Percentiles rank a stretch among this genome's conserved stretches.
Evolutionary conservation across 1,140 invertebrate genomes (phyloP).

Genomic region (Anastrepha obliqua): DNA sequence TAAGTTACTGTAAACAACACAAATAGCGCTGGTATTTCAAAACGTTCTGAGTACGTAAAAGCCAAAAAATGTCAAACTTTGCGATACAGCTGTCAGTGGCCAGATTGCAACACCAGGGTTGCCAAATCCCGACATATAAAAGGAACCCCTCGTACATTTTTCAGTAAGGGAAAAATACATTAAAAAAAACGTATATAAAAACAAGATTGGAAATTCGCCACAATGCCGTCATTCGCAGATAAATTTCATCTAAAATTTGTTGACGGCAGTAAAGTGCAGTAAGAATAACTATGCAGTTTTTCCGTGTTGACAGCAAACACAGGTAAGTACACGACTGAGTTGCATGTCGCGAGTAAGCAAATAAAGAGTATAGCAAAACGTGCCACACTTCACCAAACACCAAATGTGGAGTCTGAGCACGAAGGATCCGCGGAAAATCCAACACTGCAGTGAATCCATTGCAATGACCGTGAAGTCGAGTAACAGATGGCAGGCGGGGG

Average conservation of each 20-base stretch:
- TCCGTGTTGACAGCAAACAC: neutral
- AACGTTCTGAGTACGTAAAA: too few relatives aligned
- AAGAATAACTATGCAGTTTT: neutral
- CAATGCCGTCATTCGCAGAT: neutral
- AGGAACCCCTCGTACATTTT: too few relatives aligned
- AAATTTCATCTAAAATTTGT: slow-evolving; percentile 44
- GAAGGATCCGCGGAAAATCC: neutral
- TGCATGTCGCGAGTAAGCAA: slow-evolving; percentile 18
- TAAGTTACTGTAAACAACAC: too few relatives aligned
- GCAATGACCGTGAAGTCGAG: neutral
- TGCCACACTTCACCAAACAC: neutral
- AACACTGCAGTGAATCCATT: neutral
- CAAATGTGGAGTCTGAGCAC: slow-evolving; percentile 1
- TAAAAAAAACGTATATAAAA: neutral
- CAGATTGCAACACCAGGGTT: too few relatives aligned
- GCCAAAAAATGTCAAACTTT: too few relatives aligned
- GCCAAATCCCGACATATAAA: too few relatives aligned
- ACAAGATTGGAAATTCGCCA: neutral
- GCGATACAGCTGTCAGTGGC: too few relatives aligned
- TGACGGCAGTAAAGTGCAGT: slow-evolving; percentile 23
- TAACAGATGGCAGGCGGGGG: neutral
- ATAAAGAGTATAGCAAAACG: slow-evolving; percentile 2
- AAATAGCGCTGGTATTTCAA: too few relatives aligned
- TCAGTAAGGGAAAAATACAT: neutral
- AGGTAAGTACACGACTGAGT: neutral